These are phyloP conservation scores for Ophion ventricosus DNA, from an alignment of 2,888 invertebrate species.

Conservation along the genomic window DNA sequence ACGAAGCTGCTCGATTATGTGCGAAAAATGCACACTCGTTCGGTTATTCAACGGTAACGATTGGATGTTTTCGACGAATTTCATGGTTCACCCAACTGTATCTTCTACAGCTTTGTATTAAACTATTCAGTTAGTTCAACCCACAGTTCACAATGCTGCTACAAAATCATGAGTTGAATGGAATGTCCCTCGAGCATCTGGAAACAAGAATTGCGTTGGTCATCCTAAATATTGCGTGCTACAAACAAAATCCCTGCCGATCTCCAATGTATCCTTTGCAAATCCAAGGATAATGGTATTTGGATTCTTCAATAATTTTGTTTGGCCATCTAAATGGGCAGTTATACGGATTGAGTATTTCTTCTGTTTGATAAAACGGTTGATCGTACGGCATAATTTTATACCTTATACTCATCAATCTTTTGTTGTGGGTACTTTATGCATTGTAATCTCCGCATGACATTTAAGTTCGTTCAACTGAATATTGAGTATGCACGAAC, in stretches of 20 bases:
- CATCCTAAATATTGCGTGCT: constrained; percentile 6
- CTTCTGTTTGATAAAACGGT: constrained; percentile 3
- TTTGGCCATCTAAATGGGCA: background rate
- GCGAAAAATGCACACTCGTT: background rate
- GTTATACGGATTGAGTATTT: background rate
- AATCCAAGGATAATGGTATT: background rate
- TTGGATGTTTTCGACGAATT: background rate
- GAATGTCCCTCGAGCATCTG: background rate
- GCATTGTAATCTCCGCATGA: background rate
- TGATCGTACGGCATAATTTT: background rate
- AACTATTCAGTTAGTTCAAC: constrained; percentile 7
- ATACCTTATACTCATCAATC: background rate
- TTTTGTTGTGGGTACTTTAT: background rate
- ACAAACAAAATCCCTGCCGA: background rate
- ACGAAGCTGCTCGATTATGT: background rate
- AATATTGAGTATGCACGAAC: background rate
- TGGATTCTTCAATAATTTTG: background rate
- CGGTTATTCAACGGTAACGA: background rate
- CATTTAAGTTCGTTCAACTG: constrained; percentile 2
- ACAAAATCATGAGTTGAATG: background rate
- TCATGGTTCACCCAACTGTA: background rate
- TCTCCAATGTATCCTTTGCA: constrained; percentile 3
- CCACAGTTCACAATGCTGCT: background rate
- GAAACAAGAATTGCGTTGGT: constrained; percentile 1
- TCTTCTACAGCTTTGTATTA: background rate